A percentile compares a stretch with the other conserved stretches of the same genome.
Conservation (phyloP, 1,140 invertebrate genomes). For the Trachelipus rathkii region DNA sequence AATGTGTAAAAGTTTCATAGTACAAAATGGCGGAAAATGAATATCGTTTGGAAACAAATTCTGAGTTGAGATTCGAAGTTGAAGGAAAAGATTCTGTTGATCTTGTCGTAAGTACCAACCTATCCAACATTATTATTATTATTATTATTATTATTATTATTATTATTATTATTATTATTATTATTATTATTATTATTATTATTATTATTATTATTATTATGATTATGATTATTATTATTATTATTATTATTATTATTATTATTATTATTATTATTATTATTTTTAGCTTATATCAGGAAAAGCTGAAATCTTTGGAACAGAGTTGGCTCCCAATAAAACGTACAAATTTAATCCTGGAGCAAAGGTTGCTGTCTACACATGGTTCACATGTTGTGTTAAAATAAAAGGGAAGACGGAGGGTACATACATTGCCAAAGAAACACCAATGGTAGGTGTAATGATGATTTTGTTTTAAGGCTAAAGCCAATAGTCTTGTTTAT, state of each 20-base stretch:
- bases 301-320: constrained; percentile 95
- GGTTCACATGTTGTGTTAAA: constrained; percentile 80
- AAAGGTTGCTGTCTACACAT: constrained; percentile 94
- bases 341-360: constrained; percentile 86
- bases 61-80: background rate
- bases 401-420: constrained; percentile 77
- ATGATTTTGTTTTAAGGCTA: background rate
- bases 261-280: constrained; percentile 45
- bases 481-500: too few relatives aligned
- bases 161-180: background rate
- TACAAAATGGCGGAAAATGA: background rate
- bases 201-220: background rate
- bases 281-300: constrained; percentile 73
- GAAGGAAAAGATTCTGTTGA: constrained; percentile 3
- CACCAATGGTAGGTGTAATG: constrained; percentile 72
- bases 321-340: constrained; percentile 86
- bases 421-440: constrained; percentile 90
- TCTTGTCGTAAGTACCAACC: background rate
- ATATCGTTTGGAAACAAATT: background rate
- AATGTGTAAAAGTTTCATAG: too few relatives aligned
- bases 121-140: background rate
- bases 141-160: background rate
- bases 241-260: constrained; percentile 3
- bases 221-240: constrained; percentile 7
- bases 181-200: background rate